phyloP scores from a whole-genome alignment of 2,113 vertebrate genomes.

The Romanogobio albipinnatus region DNA sequence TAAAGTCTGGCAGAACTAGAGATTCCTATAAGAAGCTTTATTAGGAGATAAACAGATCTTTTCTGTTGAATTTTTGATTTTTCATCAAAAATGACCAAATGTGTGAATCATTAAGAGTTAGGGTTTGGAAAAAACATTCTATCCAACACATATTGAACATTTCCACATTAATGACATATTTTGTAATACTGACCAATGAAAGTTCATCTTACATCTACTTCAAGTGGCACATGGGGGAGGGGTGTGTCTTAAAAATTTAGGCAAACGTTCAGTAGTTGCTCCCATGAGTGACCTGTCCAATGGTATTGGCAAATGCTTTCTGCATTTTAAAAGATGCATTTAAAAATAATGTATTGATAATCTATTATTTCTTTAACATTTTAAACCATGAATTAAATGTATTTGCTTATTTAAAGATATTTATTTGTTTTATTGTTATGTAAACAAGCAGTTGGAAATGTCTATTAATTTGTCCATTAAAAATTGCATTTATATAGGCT shows the following conservation, averaged over 20 bases:
- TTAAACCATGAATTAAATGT: background rate
- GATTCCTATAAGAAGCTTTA: background rate
- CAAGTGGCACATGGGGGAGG: background rate
- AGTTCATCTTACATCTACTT: background rate
- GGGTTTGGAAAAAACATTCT: background rate
- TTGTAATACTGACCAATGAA: background rate
- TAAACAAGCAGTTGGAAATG: background rate
- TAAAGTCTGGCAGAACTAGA: background rate
- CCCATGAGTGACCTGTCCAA: background rate
- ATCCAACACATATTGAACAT: background rate
- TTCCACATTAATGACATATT: background rate
- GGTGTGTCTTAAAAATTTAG: background rate
- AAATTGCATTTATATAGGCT: background rate
- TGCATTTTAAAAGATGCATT: background rate
- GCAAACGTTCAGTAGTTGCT: background rate
- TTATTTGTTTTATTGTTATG: background rate
- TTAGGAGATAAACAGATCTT: background rate
- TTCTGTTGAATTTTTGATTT: background rate
- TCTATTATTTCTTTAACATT: background rate
- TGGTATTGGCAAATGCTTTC: background rate
- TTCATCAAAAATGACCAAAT: background rate
- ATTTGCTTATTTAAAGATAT: background rate
- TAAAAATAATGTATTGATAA: background rate
- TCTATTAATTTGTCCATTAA: background rate
- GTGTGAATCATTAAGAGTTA: background rate